phyloP scores from a whole-genome alignment of 2,888 invertebrate genomes.

The Caradrina clavipalpis region DNA sequence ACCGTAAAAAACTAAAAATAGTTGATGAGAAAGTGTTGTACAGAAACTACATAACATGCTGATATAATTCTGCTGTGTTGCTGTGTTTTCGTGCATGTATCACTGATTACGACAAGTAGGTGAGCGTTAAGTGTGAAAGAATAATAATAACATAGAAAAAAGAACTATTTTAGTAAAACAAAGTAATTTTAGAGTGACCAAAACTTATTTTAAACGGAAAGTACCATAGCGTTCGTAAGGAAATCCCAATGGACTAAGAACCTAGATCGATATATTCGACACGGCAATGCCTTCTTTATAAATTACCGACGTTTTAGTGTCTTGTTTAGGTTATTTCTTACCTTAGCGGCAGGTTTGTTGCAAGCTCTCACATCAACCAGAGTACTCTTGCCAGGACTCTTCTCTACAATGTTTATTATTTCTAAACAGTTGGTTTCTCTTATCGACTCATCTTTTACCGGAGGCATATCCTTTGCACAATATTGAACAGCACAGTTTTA shows the following conservation, averaged over 20 bases:
- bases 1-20: conserved; percentile 23
- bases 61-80: conserved; percentile 37
- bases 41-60: conserved; percentile 52
- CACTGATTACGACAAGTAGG: conserved; percentile 6
- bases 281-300: conserved; percentile 8
- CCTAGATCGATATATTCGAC: conserved; percentile 43
- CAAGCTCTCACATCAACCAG: conserved; percentile 93
- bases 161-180: conserved; percentile 1
- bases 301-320: conserved; percentile 5
- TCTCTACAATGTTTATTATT: conserved; percentile 85
- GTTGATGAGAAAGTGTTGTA: conserved; percentile 56
- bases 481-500: conserved; percentile 48
- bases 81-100: conserved; percentile 26
- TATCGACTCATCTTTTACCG: conserved; percentile 88
- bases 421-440: conserved; percentile 88
- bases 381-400: conserved; percentile 88
- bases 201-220: conserved; percentile 39
- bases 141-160: neutral
- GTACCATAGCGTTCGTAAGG: conserved; percentile 31
- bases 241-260: conserved; percentile 11
- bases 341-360: conserved; percentile 92
- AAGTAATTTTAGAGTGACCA: neutral
- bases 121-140: conserved; percentile 3
- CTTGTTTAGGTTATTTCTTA: conserved; percentile 75
- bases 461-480: conserved; percentile 86